Conservation (phyloP, 1,140 invertebrate species). For the Aphaenogaster ashmeadi region DNA sequence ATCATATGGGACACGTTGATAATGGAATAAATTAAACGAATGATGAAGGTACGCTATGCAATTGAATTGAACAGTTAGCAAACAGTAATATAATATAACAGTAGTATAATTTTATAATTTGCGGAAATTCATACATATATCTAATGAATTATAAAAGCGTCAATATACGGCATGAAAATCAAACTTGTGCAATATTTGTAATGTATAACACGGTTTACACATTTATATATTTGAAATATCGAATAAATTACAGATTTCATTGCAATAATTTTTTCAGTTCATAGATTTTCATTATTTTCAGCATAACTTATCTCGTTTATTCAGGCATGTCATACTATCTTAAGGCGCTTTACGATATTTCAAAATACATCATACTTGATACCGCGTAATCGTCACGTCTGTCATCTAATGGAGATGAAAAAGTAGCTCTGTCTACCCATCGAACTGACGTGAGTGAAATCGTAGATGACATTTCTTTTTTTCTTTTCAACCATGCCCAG, state of each 20-base stretch:
- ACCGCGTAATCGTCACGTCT: conserved; percentile 6
- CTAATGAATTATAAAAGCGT: conserved; percentile 4
- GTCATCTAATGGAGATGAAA: conserved; percentile 20
- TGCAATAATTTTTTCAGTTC: neutral
- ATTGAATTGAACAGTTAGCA: neutral
- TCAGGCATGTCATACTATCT: neutral
- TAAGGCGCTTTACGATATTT: neutral
- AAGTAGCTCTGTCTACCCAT: neutral
- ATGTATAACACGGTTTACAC: neutral
- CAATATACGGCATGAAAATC: neutral
- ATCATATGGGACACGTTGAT: neutral
- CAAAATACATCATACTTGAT: conserved; percentile 21
- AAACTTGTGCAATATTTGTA: neutral
- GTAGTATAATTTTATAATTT: neutral
- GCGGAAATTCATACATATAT: neutral
- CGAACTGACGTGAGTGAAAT: conserved; percentile 23
- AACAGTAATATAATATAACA: too few species aligned
- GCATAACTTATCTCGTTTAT: neutral
- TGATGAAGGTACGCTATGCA: neutral
- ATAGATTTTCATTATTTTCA: neutral
- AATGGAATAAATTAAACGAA: conserved; percentile 1
- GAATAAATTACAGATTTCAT: neutral
- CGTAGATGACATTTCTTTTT: neutral
- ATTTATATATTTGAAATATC: neutral
- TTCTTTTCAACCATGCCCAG: neutral